Evolutionary conservation across 2,888 invertebrate genomes (phyloP).

Genomic region (Drymonia ruficornis): DNA sequence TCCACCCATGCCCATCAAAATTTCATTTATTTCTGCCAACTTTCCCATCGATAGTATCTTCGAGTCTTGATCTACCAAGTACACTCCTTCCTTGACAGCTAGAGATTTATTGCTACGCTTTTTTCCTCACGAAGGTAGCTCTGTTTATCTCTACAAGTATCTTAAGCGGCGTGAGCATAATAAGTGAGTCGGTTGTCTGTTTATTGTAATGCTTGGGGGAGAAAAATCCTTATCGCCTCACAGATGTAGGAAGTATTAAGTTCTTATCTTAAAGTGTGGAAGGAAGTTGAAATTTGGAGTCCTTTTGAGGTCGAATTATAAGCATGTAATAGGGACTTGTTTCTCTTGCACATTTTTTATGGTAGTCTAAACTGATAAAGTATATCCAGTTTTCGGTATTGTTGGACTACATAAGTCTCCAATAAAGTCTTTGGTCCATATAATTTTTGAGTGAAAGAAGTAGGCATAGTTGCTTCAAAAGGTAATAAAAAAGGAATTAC

Average conservation of each 20-base stretch:
- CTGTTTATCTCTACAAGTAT: constrained; percentile 42
- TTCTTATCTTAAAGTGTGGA: constrained; percentile 5
- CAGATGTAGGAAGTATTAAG: constrained; percentile 1
- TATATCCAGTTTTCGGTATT: no score
- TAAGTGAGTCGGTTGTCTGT: constrained; percentile 32
- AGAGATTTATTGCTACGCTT: constrained; percentile 68
- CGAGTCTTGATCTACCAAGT: constrained; percentile 69
- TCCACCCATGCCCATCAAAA: constrained; percentile 1
- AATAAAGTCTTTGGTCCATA: no score
- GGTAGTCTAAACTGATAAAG: no score
- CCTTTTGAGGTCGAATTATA: no score
- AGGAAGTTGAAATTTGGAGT: background rate
- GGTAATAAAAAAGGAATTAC: background rate
- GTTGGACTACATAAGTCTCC: no score
- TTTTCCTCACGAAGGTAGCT: constrained; percentile 57
- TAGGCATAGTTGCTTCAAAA: background rate
- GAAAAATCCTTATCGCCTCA: background rate
- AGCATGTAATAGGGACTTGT: no score
- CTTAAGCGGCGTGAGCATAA: constrained; percentile 37
- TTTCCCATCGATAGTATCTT: constrained; percentile 59
- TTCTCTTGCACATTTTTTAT: no score
- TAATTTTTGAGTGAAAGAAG: no score
- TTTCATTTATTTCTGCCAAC: constrained; percentile 39
- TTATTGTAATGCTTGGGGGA: constrained; percentile 2
- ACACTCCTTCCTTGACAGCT: constrained; percentile 66